Conservation (phyloP, 1,140 invertebrate genomes). For the Bombus impatiens region DNA sequence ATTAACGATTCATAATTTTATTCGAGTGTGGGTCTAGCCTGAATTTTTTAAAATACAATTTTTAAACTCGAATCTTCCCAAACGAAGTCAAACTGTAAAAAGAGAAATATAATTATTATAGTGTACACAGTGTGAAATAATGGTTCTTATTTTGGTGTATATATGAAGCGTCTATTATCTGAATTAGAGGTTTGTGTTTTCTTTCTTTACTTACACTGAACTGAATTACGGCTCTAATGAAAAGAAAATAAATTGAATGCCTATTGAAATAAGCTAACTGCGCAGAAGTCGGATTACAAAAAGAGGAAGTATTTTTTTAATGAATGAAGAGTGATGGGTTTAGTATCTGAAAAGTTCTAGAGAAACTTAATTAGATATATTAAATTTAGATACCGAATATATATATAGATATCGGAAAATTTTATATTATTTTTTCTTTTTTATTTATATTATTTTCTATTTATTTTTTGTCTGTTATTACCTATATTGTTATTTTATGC, state of each 20-base stretch:
- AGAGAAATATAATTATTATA: neutral
- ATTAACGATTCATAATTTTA: neutral
- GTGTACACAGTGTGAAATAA: neutral
- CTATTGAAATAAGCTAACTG: neutral
- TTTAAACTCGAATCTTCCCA: neutral
- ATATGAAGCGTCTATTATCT: neutral
- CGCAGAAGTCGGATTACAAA: too few species aligned
- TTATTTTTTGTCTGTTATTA: neutral
- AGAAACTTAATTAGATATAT: neutral
- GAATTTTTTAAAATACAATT: neutral
- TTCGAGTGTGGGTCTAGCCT: neutral
- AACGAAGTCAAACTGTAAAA: neutral
- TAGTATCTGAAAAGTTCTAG: too few species aligned
- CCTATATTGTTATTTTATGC: neutral
- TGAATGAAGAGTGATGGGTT: neutral
- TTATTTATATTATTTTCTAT: neutral
- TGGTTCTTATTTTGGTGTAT: neutral
- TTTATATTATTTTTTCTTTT: neutral
- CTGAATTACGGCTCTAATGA: neutral
- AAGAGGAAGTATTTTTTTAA: neutral
- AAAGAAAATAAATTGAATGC: neutral
- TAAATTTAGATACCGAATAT: neutral
- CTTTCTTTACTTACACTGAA: neutral
- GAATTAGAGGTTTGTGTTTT: conserved; percentile 11
- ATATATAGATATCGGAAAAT: neutral